Conservation (phyloP, 2,113 vertebrate species). For the Thermophis baileyi region DNA sequence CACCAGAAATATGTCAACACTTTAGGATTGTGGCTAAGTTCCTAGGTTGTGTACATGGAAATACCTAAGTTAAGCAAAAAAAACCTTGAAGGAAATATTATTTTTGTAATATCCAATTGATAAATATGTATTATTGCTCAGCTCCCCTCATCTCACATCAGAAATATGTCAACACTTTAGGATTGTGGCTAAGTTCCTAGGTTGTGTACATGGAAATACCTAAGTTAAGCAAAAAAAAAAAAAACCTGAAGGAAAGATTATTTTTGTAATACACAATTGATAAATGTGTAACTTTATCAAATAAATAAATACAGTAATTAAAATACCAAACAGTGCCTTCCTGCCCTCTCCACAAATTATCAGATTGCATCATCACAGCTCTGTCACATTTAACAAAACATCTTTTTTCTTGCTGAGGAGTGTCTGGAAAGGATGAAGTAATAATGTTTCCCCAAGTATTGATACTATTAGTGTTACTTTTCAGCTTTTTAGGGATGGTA, state of each 20-base stretch:
- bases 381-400: neutral
- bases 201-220: neutral
- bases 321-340: conserved; percentile 38
- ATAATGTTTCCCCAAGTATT: neutral
- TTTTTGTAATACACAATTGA: conserved; percentile 74
- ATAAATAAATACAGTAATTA: conserved; percentile 72
- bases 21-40: neutral
- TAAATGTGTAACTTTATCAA: conserved; percentile 74
- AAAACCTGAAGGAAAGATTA: conserved; percentile 63
- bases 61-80: conserved; percentile 12
- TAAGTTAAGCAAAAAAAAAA: conserved; percentile 22
- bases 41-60: neutral
- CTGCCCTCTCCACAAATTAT: neutral
- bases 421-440: neutral
- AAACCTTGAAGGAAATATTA: conserved; percentile 65
- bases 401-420: neutral
- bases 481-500: neutral
- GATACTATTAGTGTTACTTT: neutral
- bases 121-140: conserved; percentile 56
- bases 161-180: neutral
- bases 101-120: conserved; percentile 73
- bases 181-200: neutral
- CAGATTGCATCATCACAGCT: neutral
- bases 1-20: neutral
- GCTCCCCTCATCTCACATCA: neutral